Evolutionary conservation across 2,888 invertebrate genomes (phyloP).

Genomic region (Therioaphis trifolii): DNA sequence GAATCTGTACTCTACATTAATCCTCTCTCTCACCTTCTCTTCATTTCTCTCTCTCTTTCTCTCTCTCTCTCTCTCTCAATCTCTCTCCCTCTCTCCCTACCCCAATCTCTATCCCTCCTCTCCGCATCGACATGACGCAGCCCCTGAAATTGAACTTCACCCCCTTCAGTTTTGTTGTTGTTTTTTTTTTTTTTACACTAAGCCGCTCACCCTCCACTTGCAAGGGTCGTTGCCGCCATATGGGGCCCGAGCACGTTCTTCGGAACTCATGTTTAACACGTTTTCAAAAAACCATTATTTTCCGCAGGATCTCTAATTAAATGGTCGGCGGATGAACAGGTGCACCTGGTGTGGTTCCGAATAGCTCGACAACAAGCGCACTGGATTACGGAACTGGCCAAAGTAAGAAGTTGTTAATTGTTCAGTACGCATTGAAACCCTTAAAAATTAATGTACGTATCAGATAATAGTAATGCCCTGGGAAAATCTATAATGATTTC

Average conservation of each 20-base stretch:
- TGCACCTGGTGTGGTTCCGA: constrained; percentile 84
- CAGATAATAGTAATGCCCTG: no score
- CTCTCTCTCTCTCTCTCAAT: not conserved
- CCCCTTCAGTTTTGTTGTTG: constrained; percentile 52
- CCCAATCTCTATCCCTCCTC: not conserved
- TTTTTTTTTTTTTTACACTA: constrained; percentile 52
- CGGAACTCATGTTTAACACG: constrained; percentile 54
- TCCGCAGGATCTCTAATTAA: constrained; percentile 59
- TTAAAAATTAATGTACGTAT: no score
- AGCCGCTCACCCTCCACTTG: constrained; percentile 41
- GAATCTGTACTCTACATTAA: constrained; percentile 58
- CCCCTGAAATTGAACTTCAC: constrained; percentile 60
- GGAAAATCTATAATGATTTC: no score
- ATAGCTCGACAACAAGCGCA: constrained; percentile 77
- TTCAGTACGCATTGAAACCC: not conserved
- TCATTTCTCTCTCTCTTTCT: not conserved
- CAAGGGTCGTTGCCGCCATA: constrained; percentile 56
- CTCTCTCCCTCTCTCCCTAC: not conserved
- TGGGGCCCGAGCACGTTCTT: constrained; percentile 53
- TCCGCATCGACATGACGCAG: constrained; percentile 22
- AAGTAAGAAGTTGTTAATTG: constrained; percentile 70
- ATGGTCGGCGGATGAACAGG: constrained; percentile 76
- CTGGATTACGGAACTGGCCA: constrained; percentile 81
- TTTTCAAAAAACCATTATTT: constrained; percentile 62
- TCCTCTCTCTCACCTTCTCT: constrained; percentile 37